phyloP scores from a whole-genome alignment of 2,888 invertebrate genomes.

The Camptogramma bilineatum region DNA sequence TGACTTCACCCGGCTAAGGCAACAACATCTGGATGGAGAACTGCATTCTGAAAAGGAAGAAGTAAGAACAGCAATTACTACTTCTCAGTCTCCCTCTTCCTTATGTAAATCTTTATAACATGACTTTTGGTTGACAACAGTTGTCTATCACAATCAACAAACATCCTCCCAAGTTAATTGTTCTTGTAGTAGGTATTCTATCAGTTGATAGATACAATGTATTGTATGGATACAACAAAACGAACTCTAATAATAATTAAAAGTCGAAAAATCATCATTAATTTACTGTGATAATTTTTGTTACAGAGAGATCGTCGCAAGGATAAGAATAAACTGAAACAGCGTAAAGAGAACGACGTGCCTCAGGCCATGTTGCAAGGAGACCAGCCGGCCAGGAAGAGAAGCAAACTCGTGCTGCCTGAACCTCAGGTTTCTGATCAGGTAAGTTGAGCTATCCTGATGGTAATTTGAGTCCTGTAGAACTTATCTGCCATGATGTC shows the following conservation, averaged over 20 bases:
- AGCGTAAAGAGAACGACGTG: constrained; percentile 98
- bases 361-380: constrained; percentile 95
- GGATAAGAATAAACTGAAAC: constrained; percentile 97
- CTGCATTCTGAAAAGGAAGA: constrained; percentile 96
- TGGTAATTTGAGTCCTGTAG: too few species aligned
- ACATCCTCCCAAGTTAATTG: too few species aligned
- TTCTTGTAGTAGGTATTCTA: too few species aligned
- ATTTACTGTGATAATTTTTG: neutral
- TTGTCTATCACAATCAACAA: too few species aligned
- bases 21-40: constrained; percentile 97
- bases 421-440: constrained; percentile 98
- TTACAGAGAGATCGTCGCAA: constrained; percentile 93
- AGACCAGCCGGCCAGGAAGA: constrained; percentile 95
- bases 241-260: too few species aligned
- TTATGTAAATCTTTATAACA: neutral
- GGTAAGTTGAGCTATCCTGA: constrained; percentile 66
- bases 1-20: constrained; percentile 95
- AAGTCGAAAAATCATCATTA: neutral
- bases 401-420: constrained; percentile 98
- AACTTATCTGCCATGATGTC: too few species aligned
- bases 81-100: too few species aligned
- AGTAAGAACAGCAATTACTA: too few species aligned
- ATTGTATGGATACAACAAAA: too few species aligned
- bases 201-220: too few species aligned
- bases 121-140: too few species aligned